Evolutionary conservation across 2,113 vertebrate species (phyloP), one percentile per base, ranked within the genome.

Genomic region (Tyto alba): DNA sequence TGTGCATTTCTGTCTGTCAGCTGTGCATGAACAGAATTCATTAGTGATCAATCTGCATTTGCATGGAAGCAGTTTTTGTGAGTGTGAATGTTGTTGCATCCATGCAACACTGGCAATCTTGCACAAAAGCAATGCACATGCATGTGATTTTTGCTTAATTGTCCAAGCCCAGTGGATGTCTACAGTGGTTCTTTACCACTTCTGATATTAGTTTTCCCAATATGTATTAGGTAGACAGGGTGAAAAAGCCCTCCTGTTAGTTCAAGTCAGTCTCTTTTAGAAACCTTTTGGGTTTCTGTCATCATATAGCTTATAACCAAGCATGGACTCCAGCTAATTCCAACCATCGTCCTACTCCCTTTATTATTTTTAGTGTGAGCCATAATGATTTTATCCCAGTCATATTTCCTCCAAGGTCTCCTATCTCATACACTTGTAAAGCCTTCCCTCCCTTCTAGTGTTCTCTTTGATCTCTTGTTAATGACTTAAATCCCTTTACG

Each of bases 381-480:
- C 83, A 72, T 93, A 98, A 91, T 97, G 95, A 95, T 98, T 98
- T 96, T 97, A 94, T 96, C 93, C 92, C 73, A 73, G 93, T 91
- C 84, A 1, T 98, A 98, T 98, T 98, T 98, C 90, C 96, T 95
- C 97, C 98, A 97, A 98, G 97, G 97, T 96, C 98, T 98, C 67
- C 97, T 96, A 93, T 98, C 97, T 97, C 89, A 64, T 96, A 96
- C 93, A 95, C 95, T 96, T 97, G 96, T 97, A 97, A 95, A 91
- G 94, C 96, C 94, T 93, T 95, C 95, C 96, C 98, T 98, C 98
- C 98, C 96, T 93, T 97, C 74, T 93, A 72, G 76, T 96, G 93
- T 96, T 97, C 80, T 88, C 97, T 98, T 98, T 98, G 98, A 98
- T 98, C 97, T 98, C 84, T 96, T 74, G 53, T 97, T 98, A 98